A percentile compares a stretch with the other conserved stretches of the same genome.
Conservation (phyloP, 2,113 vertebrate species). For the Hucho hucho region DNA sequence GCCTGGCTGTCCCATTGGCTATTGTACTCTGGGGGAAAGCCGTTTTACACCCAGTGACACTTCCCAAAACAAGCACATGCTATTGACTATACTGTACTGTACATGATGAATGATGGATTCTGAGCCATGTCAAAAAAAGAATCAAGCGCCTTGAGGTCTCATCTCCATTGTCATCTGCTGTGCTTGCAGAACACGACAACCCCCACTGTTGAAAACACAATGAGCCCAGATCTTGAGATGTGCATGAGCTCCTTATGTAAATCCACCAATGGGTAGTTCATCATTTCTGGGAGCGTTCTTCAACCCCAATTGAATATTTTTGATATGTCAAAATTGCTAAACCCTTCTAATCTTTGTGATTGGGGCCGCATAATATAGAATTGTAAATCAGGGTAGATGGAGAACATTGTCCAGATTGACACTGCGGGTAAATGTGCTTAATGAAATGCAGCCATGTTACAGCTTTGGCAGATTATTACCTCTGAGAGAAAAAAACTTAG, state of each 20-base stretch:
- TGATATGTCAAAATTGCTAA: no score
- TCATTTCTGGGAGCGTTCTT: no score
- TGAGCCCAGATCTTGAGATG: no score
- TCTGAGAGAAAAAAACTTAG: conserved; percentile 55
- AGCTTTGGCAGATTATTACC: conserved; percentile 60
- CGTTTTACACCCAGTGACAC: background rate
- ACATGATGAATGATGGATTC: background rate
- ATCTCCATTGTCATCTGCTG: background rate
- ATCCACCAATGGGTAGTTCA: no score
- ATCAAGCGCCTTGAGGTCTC: background rate
- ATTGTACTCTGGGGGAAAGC: background rate
- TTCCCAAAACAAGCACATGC: conserved; percentile 1
- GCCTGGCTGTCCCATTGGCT: background rate
- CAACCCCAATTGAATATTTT: no score
- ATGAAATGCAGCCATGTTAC: conserved; percentile 58
- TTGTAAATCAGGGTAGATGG: background rate
- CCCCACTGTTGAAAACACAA: background rate
- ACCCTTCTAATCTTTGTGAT: no score
- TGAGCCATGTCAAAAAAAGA: background rate
- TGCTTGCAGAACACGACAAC: background rate
- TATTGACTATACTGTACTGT: background rate
- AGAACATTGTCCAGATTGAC: conserved; percentile 36
- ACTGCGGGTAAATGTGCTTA: conserved; percentile 55
- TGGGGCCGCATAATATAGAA: no score
- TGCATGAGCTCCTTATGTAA: no score